A percentile compares a stretch with the other conserved stretches of the same genome.
phyloP scores from a whole-genome alignment of 2,888 invertebrate genomes.

The Tricholauxania praeusta region DNA sequence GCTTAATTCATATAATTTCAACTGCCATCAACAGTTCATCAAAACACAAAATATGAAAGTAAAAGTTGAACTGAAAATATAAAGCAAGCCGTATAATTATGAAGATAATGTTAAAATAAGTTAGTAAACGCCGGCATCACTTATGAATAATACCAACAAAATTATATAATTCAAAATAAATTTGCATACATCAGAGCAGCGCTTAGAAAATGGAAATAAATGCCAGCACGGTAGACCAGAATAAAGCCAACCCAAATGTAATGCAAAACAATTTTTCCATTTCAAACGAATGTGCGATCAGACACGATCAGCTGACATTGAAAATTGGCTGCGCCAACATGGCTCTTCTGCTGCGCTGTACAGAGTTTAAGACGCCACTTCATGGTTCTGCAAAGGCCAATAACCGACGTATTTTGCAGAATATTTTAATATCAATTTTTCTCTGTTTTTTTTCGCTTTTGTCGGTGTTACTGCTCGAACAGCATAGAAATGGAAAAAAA shows the following conservation, averaged over 20 bases:
- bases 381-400: slow-evolving; percentile 24
- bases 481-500: slow-evolving; percentile 1
- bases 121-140: too few relatives aligned
- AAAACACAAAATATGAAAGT: slow-evolving; percentile 19
- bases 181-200: slow-evolving; percentile 8
- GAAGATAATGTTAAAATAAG: background rate
- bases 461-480: too few relatives aligned
- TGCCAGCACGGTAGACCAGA: too few relatives aligned
- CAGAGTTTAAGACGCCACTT: background rate
- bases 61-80: slow-evolving; percentile 15
- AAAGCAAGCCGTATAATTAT: background rate
- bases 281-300: slow-evolving; percentile 25
- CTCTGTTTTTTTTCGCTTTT: too few relatives aligned
- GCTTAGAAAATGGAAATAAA: too few relatives aligned
- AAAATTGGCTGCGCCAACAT: slow-evolving; percentile 1
- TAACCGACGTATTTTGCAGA: slow-evolving; percentile 16
- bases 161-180: background rate
- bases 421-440: too few relatives aligned
- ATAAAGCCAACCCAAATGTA: too few relatives aligned
- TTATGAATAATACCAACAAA: too few relatives aligned
- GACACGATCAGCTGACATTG: slow-evolving; percentile 38
- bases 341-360: background rate
- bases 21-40: slow-evolving; percentile 31
- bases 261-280: too few relatives aligned
- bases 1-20: too few relatives aligned